Evolutionary conservation across 2,113 vertebrate species (phyloP).

Genomic region (Desmodus rotundus): DNA sequence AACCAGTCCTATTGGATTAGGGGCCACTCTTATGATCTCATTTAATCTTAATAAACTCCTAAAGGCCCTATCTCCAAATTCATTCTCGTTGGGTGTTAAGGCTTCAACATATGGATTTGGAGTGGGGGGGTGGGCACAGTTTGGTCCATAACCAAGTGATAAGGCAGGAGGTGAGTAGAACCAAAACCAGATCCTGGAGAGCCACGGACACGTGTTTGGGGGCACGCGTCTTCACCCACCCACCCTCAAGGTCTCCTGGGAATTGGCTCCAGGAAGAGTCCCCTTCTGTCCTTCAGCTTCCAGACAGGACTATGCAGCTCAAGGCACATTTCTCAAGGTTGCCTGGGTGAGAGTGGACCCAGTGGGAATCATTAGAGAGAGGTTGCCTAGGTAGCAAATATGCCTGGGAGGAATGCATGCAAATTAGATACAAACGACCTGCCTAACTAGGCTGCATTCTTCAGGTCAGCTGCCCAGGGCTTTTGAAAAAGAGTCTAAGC

Average conservation of each 20-base stretch:
- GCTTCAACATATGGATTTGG: background rate
- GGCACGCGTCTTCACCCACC: background rate
- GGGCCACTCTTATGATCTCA: too few relatives aligned
- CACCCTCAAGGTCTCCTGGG: background rate
- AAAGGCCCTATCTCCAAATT: too few relatives aligned
- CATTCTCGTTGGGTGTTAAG: background rate
- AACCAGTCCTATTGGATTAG: too few relatives aligned
- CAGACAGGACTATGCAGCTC: background rate
- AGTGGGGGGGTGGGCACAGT: background rate
- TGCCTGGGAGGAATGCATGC: background rate
- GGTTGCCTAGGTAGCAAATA: background rate
- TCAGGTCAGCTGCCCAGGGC: background rate
- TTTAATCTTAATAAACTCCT: too few relatives aligned
- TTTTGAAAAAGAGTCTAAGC: background rate
- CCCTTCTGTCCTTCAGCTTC: background rate
- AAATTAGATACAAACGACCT: background rate
- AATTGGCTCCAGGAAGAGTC: background rate
- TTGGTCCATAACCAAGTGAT: background rate
- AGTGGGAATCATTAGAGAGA: background rate
- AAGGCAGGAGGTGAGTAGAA: background rate
- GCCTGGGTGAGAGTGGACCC: background rate
- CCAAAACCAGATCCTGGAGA: background rate
- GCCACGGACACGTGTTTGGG: background rate
- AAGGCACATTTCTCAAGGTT: background rate
- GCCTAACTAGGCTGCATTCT: background rate